Evolutionary conservation across 1,140 invertebrate genomes (phyloP), one percentile per base, ranked within the genome.

Genomic region (Cheumatopsyche charites): DNA sequence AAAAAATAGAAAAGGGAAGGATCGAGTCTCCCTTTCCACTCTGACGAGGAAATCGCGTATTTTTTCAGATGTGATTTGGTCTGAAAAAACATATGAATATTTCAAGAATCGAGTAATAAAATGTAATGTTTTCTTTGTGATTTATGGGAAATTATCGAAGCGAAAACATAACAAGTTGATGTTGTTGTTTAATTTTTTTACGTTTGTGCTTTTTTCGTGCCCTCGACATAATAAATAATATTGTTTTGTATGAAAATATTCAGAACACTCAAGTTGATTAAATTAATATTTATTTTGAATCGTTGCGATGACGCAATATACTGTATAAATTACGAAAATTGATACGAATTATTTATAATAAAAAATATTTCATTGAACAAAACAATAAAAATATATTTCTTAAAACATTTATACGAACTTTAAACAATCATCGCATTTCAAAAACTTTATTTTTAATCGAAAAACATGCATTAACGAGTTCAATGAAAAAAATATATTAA

Each of bases 81-180:
- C 23, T 58, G 23, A 58, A 58, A 58, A 58, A 58, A 58, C 55
- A 58, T 58, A 58, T 58, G 55, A 58, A 58, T 58, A 58, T 58
- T 58, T 58, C 55, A 58, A 58, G 23, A 9, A 19, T 21, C 23
- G 29, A 5, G 23, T 19, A 58, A 58, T 58, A 58, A 58, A 58
- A 58, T 25, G 55, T 58, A 58, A 58, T 58, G 55, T 58, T 58
- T 58, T 58, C 23, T 26, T 58, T 58, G 11, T 58, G 55, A 58
- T 58, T 58, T 58, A 58, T 58, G 19, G 23, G 55, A 58, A 58
- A 58, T 58, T 58, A 25, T 58, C 23, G 21, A 58, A 58, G 55
- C 55, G 23, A 58, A 58, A 58, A 58, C 55, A 58, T 19, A 58
- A 58, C 55, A 26, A 17, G 7, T 21, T 58, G 23, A 58, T 58